A percentile compares a stretch with the other conserved stretches of the same genome.
These are phyloP conservation scores for Noturus placidus DNA, from an alignment of 2,113 vertebrate genomes.

Conservation along the genomic window DNA sequence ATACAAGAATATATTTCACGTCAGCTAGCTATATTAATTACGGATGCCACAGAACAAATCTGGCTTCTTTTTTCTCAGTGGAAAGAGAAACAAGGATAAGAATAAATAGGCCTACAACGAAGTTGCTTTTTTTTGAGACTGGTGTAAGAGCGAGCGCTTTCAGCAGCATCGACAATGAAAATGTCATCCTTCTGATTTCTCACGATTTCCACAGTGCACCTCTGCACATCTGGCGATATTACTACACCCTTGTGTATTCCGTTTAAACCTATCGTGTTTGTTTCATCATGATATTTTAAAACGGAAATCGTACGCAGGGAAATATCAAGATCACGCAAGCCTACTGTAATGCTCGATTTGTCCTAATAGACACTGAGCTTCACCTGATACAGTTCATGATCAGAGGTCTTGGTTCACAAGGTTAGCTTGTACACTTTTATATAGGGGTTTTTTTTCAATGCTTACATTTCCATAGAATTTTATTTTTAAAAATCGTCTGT, in stretches of 20 bases:
- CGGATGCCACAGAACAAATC: not conserved
- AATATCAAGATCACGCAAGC: not conserved
- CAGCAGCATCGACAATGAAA: not conserved
- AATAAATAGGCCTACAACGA: not conserved
- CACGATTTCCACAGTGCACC: too few relatives aligned
- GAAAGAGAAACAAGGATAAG: not conserved
- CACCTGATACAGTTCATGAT: not conserved
- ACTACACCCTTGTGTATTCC: not conserved
- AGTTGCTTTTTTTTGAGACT: not conserved
- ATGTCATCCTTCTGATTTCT: not conserved
- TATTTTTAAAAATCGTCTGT: not conserved
- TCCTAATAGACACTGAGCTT: not conserved
- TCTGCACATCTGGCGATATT: not conserved
- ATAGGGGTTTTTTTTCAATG: not conserved
- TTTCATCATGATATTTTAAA: not conserved
- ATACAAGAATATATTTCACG: not conserved
- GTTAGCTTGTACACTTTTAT: too few relatives aligned
- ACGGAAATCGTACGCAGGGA: not conserved
- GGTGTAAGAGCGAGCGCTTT: not conserved
- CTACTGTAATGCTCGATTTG: not conserved
- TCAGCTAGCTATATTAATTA: not conserved
- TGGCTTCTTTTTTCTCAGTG: not conserved
- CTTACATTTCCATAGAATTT: not conserved
- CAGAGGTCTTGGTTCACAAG: not conserved
- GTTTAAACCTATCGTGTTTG: not conserved